Evolutionary conservation across 2,888 invertebrate species (phyloP), one percentile per base, ranked within the genome.

Genomic region (Scaptodrosophila latifasciaeformis): DNA sequence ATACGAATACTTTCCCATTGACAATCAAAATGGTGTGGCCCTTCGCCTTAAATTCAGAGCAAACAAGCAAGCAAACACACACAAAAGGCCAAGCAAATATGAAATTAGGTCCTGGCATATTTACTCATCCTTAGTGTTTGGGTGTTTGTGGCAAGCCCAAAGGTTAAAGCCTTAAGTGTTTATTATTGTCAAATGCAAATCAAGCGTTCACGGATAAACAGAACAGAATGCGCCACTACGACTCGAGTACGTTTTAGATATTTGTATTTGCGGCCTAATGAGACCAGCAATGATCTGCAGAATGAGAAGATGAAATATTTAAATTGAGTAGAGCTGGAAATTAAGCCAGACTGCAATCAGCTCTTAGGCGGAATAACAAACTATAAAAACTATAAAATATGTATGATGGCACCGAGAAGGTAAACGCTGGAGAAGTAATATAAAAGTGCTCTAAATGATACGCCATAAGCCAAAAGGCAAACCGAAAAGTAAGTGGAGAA

Each of bases 1-100:
- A 69, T 69, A 80, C 59, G 59, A 53, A 35, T 54, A 49, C 10
- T 37, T n/a, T n/a, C 7, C 37, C 12, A 17, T 17, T 15, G 17
- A 37, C 17, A 10, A 10, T 9, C 37, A 37, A 37, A n/a, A n/a
- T n/a, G n/a, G n/a, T n/a, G n/a, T 57, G 49, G n/a, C n/a, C n/a
- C n/a, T n/a, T 35, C 54, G 50, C 35, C 18, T 35, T 31, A 27
- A 37, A 21, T 5, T 24, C 42, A 48, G 52, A 59, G 42, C 43
- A 44, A 64, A 54, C 53, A 43, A 19, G 48, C n/a, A 21, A 37
- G 49, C 18, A 48, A 49, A 15, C 47, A 13, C n/a, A 13, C n/a
- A 10, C 24, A n/a, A 17, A 19, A n/a, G 34, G 31, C 15, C 12
- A 13, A 48, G 31, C 50, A 61, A 57, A 72, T 43, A 60, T 10